Evolutionary conservation across 2,888 invertebrate genomes (phyloP).

Genomic region (Napeogenes sylphis): DNA sequence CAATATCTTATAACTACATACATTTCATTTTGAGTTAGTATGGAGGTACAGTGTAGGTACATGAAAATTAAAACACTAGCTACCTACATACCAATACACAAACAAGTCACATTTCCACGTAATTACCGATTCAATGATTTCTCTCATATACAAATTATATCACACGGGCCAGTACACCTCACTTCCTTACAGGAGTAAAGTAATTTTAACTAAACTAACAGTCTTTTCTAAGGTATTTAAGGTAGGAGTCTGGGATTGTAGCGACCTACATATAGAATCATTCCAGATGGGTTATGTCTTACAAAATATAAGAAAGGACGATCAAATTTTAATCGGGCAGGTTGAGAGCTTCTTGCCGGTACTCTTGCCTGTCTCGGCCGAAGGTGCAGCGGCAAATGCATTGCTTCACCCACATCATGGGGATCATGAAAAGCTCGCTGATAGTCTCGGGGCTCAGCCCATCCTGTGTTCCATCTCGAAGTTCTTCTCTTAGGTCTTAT

Average conservation of each 20-base stretch:
- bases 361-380: conserved; percentile 84
- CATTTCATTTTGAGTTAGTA: conserved; percentile 51
- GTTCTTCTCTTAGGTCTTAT: conserved; percentile 54
- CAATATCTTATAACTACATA: conserved; percentile 52
- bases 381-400: conserved; percentile 81
- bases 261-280: conserved; percentile 91
- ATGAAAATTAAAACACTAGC: conserved; percentile 33
- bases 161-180: conserved; percentile 67
- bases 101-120: conserved; percentile 73
- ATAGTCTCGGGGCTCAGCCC: conserved; percentile 80
- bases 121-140: conserved; percentile 62
- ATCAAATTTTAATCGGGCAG: conserved; percentile 87
- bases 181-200: conserved; percentile 69
- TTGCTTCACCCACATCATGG: conserved; percentile 69
- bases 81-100: conserved; percentile 55
- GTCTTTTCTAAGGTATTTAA: conserved; percentile 70
- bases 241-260: conserved; percentile 91
- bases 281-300: conserved; percentile 93
- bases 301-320: conserved; percentile 93
- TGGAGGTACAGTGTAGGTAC: conserved; percentile 39
- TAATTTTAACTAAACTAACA: conserved; percentile 68
- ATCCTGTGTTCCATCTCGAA: conserved; percentile 68
- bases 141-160: conserved; percentile 56
- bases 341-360: conserved; percentile 80
- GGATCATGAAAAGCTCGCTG: conserved; percentile 84